These are phyloP conservation scores for Lethrus apterus DNA, from an alignment of 1,140 invertebrate species.

Conservation along the genomic window DNA sequence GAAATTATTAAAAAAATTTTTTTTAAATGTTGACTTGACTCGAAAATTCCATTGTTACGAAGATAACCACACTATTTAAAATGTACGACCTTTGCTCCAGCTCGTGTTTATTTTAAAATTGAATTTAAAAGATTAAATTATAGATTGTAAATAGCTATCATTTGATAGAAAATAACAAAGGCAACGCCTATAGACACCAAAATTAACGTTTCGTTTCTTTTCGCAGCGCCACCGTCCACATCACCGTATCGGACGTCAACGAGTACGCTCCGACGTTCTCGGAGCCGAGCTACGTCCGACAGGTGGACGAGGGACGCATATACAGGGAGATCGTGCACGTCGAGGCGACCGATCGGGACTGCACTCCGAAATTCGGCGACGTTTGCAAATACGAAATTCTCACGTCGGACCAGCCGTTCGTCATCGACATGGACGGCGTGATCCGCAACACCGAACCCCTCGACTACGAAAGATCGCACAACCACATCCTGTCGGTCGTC, in stretches of 20 bases:
- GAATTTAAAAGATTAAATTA: too few relatives aligned
- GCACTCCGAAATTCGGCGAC: constrained; percentile 84
- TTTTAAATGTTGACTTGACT: too few relatives aligned
- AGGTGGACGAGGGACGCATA: constrained; percentile 84
- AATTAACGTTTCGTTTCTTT: constrained; percentile 32
- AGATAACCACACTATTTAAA: too few relatives aligned
- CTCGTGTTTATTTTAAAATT: too few relatives aligned
- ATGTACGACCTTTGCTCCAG: too few relatives aligned
- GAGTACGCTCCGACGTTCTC: constrained; percentile 85
- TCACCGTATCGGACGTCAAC: constrained; percentile 93
- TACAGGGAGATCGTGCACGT: constrained; percentile 86
- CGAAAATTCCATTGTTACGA: too few relatives aligned
- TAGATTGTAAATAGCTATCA: too few relatives aligned
- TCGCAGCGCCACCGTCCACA: constrained; percentile 83
- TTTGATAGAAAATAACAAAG: too few relatives aligned
- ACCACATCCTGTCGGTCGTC: constrained; percentile 94
- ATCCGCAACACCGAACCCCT: constrained; percentile 87
- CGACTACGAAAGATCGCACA: constrained; percentile 85
- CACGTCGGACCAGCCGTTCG: constrained; percentile 82
- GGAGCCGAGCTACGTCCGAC: constrained; percentile 80
- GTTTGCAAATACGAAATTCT: constrained; percentile 95
- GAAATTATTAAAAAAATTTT: too few relatives aligned
- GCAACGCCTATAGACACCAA: too few relatives aligned
- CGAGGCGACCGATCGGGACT: constrained; percentile 84
- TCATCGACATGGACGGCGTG: constrained; percentile 82